Evolutionary conservation across 2,888 invertebrate species (phyloP), one percentile per base, ranked within the genome.

Genomic region (Sisyra terminalis): DNA sequence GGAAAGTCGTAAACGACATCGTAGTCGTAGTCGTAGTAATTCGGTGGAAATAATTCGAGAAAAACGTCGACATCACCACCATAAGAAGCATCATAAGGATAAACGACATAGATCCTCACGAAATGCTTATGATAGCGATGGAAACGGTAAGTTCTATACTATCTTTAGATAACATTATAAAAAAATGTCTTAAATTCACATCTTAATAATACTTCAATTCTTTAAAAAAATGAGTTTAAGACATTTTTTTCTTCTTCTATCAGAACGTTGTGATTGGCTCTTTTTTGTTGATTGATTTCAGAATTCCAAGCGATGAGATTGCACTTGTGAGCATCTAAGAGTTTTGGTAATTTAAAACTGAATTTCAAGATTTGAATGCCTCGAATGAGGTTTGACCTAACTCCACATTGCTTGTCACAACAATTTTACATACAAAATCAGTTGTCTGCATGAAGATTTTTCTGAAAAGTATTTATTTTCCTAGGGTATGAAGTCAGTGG

Each of bases 1-100:
- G 53, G 66, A 70, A 38, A 65, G 69, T 3, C 75, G 75, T 57
- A 81, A 80, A 63, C 71, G 74, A 57, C 75, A 76, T 55, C 78
- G 79, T 58, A 67, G 73, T 38, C 67, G 68, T 50, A 61, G 64
- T 46, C 73, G 75, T 15, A 67, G 71, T 24, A 73, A 73, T 32
- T 66, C 67, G 2, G 55, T 70, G 42, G 66, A 67, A n/a, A 48
- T 51, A 11, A 65, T 65, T 37, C 52, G 56, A 43, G 72, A 71
- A 11, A 59, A 57, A 44, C 73, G 73, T 48, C 70, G 70, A 48
- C 69, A 67, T 50, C 61, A 60, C 46, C 72, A 70, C 55, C 73
- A 73, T 56, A 74, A 69, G 54, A 55, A 58, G 45, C 58, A 53
- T 40, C 58, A 63, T 46, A 66, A 61, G 46, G 65, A 66, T 11